Evolutionary conservation across 2,113 vertebrate genomes (phyloP).

Genomic region (Vombatus ursinus): DNA sequence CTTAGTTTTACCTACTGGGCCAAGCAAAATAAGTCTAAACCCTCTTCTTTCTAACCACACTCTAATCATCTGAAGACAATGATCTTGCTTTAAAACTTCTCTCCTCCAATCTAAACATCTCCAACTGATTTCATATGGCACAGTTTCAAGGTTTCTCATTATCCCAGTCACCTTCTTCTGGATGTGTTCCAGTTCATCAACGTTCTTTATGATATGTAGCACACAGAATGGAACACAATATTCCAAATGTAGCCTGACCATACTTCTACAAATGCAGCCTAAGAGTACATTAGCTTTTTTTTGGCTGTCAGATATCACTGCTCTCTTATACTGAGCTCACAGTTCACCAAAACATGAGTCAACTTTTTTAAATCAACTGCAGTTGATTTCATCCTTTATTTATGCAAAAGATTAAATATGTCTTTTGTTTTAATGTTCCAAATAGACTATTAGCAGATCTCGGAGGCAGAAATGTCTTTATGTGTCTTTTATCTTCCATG

Average conservation of each 20-base stretch:
- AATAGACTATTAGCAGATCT: background rate
- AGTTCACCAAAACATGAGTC: background rate
- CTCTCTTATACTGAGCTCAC: background rate
- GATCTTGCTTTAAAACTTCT: background rate
- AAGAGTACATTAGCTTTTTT: background rate
- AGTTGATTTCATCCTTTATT: background rate
- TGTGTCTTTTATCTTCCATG: rapidly evolving
- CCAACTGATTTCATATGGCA: background rate
- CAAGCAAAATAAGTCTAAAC: background rate
- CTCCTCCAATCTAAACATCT: background rate
- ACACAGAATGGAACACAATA: background rate
- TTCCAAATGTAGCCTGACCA: background rate
- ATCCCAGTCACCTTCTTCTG: background rate
- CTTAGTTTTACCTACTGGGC: background rate
- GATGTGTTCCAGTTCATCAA: background rate
- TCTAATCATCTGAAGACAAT: background rate
- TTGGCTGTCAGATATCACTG: background rate
- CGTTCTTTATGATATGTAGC: background rate
- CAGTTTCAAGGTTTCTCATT: background rate
- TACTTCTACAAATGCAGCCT: background rate
- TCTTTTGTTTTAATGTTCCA: background rate
- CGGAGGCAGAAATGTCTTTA: background rate
- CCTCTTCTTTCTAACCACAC: background rate
- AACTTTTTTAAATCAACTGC: background rate
- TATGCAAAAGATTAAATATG: background rate